These are phyloP conservation scores for Adela reaumurella DNA, from an alignment of 2,888 invertebrate genomes.

Conservation along the genomic window DNA sequence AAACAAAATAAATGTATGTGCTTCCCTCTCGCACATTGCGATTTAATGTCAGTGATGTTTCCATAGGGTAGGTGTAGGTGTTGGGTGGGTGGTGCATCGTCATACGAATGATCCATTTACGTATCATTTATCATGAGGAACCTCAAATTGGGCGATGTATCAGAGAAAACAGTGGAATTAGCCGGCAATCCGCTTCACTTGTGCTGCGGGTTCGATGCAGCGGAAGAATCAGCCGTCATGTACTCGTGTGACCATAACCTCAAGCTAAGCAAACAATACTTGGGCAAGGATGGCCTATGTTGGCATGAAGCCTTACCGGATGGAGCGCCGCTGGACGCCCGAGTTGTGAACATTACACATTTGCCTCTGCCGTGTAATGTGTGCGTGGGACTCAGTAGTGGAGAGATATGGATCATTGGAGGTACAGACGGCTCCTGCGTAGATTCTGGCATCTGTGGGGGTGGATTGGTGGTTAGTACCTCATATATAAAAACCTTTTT, in stretches of 20 bases:
- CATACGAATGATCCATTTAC: too few relatives aligned
- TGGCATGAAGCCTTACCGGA: constrained; percentile 31
- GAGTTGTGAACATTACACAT: constrained; percentile 38
- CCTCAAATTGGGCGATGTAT: background rate
- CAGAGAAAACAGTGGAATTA: background rate
- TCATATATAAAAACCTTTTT: background rate
- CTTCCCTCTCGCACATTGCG: too few relatives aligned
- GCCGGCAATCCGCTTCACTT: background rate
- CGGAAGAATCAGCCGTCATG: constrained; percentile 10
- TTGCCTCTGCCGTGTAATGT: constrained; percentile 30
- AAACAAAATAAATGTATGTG: too few relatives aligned
- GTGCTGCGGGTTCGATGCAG: background rate
- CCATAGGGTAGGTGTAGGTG: too few relatives aligned
- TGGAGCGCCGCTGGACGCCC: constrained; percentile 34
- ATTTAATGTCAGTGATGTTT: too few relatives aligned
- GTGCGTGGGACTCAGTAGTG: constrained; percentile 35
- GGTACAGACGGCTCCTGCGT: constrained; percentile 25
- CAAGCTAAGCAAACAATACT: constrained; percentile 5
- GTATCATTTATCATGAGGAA: background rate
- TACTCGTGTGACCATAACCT: constrained; percentile 39
- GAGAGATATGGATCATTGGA: constrained; percentile 32
- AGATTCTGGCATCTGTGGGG: constrained; percentile 30
- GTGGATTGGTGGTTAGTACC: constrained; percentile 31
- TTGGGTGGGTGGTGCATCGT: too few relatives aligned
- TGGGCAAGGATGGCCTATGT: background rate